Percentiles rank a stretch among this genome's conserved stretches.
These are phyloP conservation scores for Syrmaticus mikado DNA, from an alignment of 2,113 vertebrate species.

Conservation along the genomic window DNA sequence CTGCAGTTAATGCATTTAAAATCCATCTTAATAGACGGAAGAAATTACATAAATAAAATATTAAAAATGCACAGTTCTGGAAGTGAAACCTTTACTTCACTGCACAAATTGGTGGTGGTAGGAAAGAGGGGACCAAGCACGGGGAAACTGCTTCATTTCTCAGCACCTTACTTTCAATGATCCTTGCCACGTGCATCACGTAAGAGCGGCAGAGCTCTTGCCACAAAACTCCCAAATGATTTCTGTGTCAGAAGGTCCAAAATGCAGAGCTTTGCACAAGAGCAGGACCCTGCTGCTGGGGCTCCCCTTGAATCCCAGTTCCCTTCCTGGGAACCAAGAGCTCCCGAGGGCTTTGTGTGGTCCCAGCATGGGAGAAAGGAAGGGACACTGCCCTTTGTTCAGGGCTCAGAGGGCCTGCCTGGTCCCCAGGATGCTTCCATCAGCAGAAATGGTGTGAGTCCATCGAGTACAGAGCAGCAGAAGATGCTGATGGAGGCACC, in stretches of 20 bases:
- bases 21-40: background rate
- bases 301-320: background rate
- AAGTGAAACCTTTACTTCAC: conserved; percentile 9
- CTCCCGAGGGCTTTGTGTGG: background rate
- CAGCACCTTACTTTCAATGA: background rate
- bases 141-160: background rate
- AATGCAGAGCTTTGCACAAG: background rate
- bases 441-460: background rate
- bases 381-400: background rate
- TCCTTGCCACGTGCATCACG: accelerated
- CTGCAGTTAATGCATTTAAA: conserved; percentile 65
- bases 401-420: background rate
- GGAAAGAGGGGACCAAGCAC: background rate
- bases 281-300: background rate
- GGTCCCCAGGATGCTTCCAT: accelerated
- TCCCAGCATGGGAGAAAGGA: background rate
- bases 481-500: background rate
- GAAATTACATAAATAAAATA: conserved; percentile 52
- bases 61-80: conserved; percentile 53
- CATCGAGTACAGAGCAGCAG: background rate
- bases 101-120: background rate
- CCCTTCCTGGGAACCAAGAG: background rate
- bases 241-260: background rate
- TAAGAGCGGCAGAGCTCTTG: background rate
- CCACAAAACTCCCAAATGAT: background rate